Percentiles rank a stretch among this genome's conserved stretches.
phyloP scores from a whole-genome alignment of 2,888 invertebrate genomes.

The Hydriomena furcata region DNA sequence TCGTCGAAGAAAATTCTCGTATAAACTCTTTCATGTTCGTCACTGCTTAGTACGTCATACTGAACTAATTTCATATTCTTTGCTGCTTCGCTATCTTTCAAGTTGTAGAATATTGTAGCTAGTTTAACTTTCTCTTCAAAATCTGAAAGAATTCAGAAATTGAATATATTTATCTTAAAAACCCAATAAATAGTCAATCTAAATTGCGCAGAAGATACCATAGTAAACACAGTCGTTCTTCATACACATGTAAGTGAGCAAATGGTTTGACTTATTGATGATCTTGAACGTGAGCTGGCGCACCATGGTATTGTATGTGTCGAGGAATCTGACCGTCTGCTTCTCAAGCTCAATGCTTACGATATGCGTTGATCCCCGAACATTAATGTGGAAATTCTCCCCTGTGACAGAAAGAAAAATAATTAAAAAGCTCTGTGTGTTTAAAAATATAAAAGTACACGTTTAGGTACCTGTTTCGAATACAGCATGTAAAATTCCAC shows the following conservation, averaged over 20 bases:
- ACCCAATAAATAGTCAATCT: background rate
- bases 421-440: constrained; percentile 1
- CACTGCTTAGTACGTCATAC: constrained; percentile 68
- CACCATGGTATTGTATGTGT: constrained; percentile 84
- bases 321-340: constrained; percentile 75
- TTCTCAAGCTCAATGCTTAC: constrained; percentile 79
- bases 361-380: constrained; percentile 70
- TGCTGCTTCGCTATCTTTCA: constrained; percentile 62
- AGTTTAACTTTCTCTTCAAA: constrained; percentile 73
- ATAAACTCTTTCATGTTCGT: constrained; percentile 71
- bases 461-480: constrained; percentile 65
- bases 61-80: constrained; percentile 65
- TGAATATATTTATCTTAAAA: background rate
- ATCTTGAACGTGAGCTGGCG: constrained; percentile 78
- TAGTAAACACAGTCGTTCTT: constrained; percentile 68
- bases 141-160: constrained; percentile 47
- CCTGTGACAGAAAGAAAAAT: constrained; percentile 51
- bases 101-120: constrained; percentile 60
- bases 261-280: constrained; percentile 79
- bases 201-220: constrained; percentile 40
- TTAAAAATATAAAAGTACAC: background rate
- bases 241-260: constrained; percentile 84
- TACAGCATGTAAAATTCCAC: constrained; percentile 53
- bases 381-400: constrained; percentile 72
- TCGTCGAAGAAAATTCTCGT: constrained; percentile 74